phyloP scores from a whole-genome alignment of 2,113 vertebrate species.

The Tauraco erythrolophus region DNA sequence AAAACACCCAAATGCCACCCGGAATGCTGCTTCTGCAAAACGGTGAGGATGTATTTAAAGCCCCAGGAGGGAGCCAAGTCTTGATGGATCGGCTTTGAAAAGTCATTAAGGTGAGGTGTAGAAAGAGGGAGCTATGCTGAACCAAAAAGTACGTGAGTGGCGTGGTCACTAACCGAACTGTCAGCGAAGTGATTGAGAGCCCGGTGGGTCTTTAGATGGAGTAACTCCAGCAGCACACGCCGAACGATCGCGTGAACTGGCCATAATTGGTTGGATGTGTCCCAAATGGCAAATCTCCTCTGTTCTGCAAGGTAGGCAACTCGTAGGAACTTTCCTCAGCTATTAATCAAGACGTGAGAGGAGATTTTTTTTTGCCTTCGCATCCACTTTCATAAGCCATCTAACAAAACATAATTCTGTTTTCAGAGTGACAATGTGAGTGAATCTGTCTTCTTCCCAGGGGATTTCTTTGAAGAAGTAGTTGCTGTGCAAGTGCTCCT shows the following conservation, averaged over 20 bases:
- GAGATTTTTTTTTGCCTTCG: neutral
- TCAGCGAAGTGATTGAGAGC: neutral
- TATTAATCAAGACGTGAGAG: neutral
- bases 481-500: neutral
- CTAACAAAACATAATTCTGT: neutral
- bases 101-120: neutral
- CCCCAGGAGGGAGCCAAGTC: neutral
- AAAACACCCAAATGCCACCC: accelerated
- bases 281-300: neutral
- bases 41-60: neutral
- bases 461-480: neutral
- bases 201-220: neutral
- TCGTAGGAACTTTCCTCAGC: neutral
- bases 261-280: neutral
- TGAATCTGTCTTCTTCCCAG: neutral
- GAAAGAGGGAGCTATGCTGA: neutral
- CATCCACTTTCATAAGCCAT: neutral
- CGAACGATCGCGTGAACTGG: neutral
- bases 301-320: neutral
- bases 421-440: neutral
- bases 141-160: neutral
- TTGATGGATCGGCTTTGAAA: neutral
- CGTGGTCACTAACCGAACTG: neutral
- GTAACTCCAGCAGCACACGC: neutral
- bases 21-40: neutral